Evolutionary conservation across 2,797 vertebrate species (phyloP).

Genomic region (Anguilla obscura): DNA sequence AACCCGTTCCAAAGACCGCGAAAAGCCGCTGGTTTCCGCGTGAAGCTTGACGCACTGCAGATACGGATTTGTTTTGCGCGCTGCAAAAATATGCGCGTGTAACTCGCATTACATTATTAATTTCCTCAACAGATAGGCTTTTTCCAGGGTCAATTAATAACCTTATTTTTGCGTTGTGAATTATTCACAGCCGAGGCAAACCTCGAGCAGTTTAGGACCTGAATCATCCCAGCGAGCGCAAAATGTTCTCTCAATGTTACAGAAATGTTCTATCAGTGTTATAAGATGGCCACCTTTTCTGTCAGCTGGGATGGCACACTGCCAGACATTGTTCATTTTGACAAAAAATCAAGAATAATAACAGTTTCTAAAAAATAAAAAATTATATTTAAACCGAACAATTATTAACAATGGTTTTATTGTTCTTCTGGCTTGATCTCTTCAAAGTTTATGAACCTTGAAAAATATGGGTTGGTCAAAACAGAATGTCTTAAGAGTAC

Average conservation of each 20-base stretch:
- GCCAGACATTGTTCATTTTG: background rate
- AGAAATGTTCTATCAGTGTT: too few relatives aligned
- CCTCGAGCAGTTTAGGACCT: too few relatives aligned
- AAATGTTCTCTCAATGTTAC: too few relatives aligned
- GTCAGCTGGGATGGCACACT: too few relatives aligned
- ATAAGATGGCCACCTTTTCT: too few relatives aligned
- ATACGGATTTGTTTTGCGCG: background rate
- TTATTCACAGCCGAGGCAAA: background rate
- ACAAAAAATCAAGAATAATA: background rate
- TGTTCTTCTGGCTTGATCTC: background rate
- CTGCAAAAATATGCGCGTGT: background rate
- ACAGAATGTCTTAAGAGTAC: background rate
- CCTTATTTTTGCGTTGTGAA: background rate
- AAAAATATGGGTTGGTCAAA: background rate
- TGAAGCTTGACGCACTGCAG: background rate
- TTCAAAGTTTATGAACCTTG: background rate
- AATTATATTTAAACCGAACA: background rate
- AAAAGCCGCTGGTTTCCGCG: slow-evolving; percentile 4
- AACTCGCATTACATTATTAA: background rate
- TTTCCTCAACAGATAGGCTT: background rate
- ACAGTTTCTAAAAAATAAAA: background rate
- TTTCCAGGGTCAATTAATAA: background rate
- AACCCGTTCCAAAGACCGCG: background rate
- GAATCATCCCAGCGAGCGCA: too few relatives aligned
- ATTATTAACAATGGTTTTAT: background rate